These are phyloP conservation scores for Drosophila arawakana DNA, from an alignment of 1,140 invertebrate genomes.

Conservation along the genomic window DNA sequence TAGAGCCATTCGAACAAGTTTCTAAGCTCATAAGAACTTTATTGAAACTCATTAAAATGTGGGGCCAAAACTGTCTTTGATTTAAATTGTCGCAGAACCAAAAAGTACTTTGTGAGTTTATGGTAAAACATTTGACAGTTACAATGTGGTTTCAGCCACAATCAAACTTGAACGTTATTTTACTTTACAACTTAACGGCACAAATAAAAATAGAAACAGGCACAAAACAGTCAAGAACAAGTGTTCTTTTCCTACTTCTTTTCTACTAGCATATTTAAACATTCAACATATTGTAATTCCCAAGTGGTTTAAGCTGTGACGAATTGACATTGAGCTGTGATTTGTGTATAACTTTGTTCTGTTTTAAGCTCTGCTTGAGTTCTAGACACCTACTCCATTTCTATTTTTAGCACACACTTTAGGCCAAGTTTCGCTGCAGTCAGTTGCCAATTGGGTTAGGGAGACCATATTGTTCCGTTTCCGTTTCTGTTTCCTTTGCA, in stretches of 20 bases:
- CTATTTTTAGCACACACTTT: not conserved
- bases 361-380: too few species aligned
- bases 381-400: too few species aligned
- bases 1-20: not conserved
- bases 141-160: slow-evolving; percentile 27
- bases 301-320: too few species aligned
- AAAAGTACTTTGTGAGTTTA: slow-evolving; percentile 16
- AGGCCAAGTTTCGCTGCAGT: slow-evolving; percentile 19
- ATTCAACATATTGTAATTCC: too few species aligned
- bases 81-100: not conserved
- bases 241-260: too few species aligned
- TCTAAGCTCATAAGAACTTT: not conserved
- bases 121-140: slow-evolving; percentile 1
- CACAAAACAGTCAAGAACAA: too few species aligned
- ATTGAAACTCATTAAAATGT: slow-evolving; percentile 3
- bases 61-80: not conserved
- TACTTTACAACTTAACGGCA: slow-evolving; percentile 4
- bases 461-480: too few species aligned
- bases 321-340: too few species aligned
- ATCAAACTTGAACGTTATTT: slow-evolving; percentile 11
- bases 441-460: not conserved
- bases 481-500: not conserved
- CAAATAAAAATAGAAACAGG: too few species aligned
- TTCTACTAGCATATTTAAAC: too few species aligned
- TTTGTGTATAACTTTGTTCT: too few species aligned